Percentiles rank a stretch among this genome's conserved stretches.
Evolutionary conservation across 2,888 invertebrate species (phyloP).

Genomic region (Pyrrhosoma nymphula): DNA sequence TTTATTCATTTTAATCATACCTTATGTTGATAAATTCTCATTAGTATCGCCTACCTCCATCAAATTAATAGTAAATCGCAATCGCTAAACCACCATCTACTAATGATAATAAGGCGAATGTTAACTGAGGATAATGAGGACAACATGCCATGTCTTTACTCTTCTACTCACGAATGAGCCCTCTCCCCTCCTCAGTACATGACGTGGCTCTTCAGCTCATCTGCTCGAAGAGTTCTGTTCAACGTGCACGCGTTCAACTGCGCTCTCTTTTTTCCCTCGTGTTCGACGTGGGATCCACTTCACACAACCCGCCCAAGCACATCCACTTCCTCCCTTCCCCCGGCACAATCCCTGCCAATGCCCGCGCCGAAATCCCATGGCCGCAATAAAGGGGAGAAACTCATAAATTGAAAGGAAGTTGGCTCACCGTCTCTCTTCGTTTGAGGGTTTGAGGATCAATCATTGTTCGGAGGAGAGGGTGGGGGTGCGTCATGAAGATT

Average conservation of each 20-base stretch:
- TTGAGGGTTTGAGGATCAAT: conserved; percentile 50
- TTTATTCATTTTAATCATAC: too few relatives aligned
- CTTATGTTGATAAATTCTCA: too few relatives aligned
- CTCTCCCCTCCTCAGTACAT: too few relatives aligned
- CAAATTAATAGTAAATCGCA: too few relatives aligned
- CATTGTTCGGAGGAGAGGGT: not conserved
- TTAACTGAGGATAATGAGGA: too few relatives aligned
- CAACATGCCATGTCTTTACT: too few relatives aligned
- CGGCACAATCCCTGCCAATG: not conserved
- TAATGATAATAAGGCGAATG: too few relatives aligned
- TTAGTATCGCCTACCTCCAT: too few relatives aligned
- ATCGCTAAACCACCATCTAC: too few relatives aligned
- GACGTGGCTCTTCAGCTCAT: not conserved
- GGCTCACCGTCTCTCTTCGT: not conserved
- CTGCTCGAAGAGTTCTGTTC: not conserved
- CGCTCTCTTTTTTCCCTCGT: not conserved
- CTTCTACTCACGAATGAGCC: too few relatives aligned
- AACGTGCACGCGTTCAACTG: not conserved
- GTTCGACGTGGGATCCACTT: too few relatives aligned
- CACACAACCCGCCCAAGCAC: too few relatives aligned
- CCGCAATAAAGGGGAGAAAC: conserved; percentile 38
- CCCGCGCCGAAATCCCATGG: conserved; percentile 27
- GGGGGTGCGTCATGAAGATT: not conserved
- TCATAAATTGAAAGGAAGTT: conserved; percentile 56
- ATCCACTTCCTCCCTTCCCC: not conserved